Conservation (phyloP, 2,888 invertebrate genomes). For the Cantharis nigra region DNA sequence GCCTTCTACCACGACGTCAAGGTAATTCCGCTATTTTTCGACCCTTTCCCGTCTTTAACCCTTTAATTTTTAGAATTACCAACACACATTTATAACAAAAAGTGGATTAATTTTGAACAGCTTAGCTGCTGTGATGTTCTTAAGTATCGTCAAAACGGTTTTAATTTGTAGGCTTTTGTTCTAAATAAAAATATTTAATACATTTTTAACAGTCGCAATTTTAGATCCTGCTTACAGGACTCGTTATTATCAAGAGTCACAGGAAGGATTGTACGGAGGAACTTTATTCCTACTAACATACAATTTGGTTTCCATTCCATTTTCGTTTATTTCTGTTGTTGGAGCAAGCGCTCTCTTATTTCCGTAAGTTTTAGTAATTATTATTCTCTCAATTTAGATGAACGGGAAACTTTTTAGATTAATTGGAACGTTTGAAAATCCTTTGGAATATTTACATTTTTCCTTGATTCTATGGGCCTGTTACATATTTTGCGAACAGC, state of each 20-base stretch:
- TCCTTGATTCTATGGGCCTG: constrained; percentile 80
- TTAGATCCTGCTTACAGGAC: constrained; percentile 83
- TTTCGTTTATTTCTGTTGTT: constrained; percentile 76
- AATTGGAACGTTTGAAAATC: constrained; percentile 61
- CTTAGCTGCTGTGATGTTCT: constrained; percentile 69
- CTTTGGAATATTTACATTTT: constrained; percentile 69
- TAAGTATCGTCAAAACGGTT: constrained; percentile 71
- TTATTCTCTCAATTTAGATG: not conserved
- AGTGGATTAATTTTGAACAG: constrained; percentile 74
- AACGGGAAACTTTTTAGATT: constrained; percentile 54
- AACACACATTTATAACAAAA: constrained; percentile 71
- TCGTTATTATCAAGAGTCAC: constrained; percentile 88
- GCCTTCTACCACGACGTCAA: constrained; percentile 73
- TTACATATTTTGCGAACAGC: constrained; percentile 83
- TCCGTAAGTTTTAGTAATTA: constrained; percentile 61
- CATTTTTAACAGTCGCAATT: constrained; percentile 36
- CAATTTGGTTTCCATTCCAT: constrained; percentile 79
- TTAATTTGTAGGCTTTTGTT: constrained; percentile 65
- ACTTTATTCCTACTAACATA: constrained; percentile 82
- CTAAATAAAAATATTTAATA: not conserved
- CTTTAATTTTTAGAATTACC: constrained; percentile 60
- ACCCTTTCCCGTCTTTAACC: not conserved
- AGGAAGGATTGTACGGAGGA: constrained; percentile 88
- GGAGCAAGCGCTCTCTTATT: constrained; percentile 74
- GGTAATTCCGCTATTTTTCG: constrained; percentile 49